Percentiles rank a stretch among this genome's conserved stretches.
These are phyloP conservation scores for Saiga tatarica DNA, from an alignment of 2,113 vertebrate species.

Conservation along the genomic window DNA sequence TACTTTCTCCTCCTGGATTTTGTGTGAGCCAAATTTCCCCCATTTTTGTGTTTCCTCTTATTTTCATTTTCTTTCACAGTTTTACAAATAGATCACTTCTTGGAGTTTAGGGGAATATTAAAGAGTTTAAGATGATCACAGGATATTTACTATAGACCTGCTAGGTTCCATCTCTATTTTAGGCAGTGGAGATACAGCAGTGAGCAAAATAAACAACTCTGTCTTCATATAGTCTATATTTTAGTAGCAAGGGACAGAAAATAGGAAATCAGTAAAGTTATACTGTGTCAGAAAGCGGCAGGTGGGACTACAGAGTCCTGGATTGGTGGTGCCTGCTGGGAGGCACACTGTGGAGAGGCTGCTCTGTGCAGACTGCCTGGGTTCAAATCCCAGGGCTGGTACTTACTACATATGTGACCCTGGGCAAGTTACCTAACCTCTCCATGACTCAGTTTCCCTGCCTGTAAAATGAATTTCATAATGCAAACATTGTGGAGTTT, in stretches of 20 bases:
- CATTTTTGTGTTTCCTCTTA: background rate
- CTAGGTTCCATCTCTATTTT: background rate
- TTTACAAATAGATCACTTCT: conserved; percentile 14
- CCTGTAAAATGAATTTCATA: background rate
- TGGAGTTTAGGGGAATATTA: background rate
- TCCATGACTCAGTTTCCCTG: background rate
- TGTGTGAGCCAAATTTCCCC: background rate
- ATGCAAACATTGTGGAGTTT: background rate
- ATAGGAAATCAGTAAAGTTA: background rate
- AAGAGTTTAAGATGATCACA: background rate
- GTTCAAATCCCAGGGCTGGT: background rate
- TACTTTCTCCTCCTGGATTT: background rate
- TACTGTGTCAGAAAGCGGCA: background rate
- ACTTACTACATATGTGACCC: background rate
- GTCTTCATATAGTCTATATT: background rate
- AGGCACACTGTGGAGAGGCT: background rate
- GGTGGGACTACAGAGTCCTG: background rate
- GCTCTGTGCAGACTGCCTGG: background rate
- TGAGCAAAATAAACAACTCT: background rate
- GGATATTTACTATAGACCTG: background rate
- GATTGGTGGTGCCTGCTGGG: background rate
- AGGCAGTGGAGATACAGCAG: background rate
- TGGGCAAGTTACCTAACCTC: background rate
- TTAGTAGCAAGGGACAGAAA: background rate
- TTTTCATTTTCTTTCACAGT: conserved; percentile 15